These are phyloP conservation scores for Aix galericulata DNA, from an alignment of 2,113 vertebrate species.

Conservation along the genomic window DNA sequence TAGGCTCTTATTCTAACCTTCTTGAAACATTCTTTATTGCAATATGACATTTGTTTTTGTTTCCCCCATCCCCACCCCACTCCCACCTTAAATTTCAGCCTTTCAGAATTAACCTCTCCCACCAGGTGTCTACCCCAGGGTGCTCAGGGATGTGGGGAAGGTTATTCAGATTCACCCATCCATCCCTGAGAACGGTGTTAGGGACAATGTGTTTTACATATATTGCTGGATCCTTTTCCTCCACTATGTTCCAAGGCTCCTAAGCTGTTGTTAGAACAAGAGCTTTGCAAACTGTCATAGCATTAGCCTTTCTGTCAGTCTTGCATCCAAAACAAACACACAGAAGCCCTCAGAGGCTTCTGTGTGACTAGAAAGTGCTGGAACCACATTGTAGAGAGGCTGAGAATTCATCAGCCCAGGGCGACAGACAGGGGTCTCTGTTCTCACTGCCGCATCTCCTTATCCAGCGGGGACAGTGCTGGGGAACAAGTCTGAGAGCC, in stretches of 20 bases:
- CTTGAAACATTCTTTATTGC: background rate
- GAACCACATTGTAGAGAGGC: background rate
- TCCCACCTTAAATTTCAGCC: background rate
- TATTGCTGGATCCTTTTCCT: background rate
- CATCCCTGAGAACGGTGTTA: background rate
- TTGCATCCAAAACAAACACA: background rate
- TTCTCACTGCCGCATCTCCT: fast-evolving
- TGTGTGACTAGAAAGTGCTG: background rate
- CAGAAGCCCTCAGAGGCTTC: background rate
- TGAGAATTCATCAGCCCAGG: background rate
- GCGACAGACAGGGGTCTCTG: background rate
- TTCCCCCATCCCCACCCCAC: too few species aligned
- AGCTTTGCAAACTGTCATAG: background rate
- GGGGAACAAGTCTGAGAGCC: fast-evolving
- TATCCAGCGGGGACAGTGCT: background rate
- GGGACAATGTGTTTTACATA: background rate
- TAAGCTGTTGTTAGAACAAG: background rate
- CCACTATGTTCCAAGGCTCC: background rate
- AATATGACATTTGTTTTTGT: background rate
- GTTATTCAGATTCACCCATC: background rate
- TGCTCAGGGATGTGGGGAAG: background rate
- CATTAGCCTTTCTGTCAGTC: background rate
- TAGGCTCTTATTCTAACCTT: background rate
- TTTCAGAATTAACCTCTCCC: background rate
- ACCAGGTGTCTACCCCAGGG: background rate